phyloP scores from a whole-genome alignment of 2,888 invertebrate genomes.

The Tetanocera ferruginea region DNA sequence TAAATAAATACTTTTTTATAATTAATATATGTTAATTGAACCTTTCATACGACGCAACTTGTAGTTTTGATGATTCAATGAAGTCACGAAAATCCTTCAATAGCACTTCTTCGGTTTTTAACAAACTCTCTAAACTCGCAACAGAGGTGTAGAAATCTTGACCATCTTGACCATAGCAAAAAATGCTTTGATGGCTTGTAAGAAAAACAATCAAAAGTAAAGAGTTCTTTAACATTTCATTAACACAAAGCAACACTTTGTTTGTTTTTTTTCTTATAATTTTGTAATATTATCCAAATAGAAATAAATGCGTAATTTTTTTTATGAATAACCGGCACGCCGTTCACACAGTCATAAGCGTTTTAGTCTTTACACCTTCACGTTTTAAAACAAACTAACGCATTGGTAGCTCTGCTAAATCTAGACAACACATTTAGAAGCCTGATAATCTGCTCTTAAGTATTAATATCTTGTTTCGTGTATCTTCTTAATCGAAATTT shows the following conservation, averaged over 20 bases:
- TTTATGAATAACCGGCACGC: neutral
- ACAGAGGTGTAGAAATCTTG: slow-evolving; percentile 62
- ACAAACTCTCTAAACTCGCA: slow-evolving; percentile 58
- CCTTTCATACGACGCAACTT: slow-evolving; percentile 56
- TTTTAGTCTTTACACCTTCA: slow-evolving; percentile 19
- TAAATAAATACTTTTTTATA: slow-evolving; percentile 37
- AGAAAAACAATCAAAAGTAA: neutral
- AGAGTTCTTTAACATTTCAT: neutral
- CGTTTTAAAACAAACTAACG: slow-evolving; percentile 33
- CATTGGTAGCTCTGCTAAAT: slow-evolving; percentile 11
- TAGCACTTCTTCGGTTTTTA: slow-evolving; percentile 59
- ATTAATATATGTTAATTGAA: slow-evolving; percentile 41
- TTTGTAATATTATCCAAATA: neutral
- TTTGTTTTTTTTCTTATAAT: neutral
- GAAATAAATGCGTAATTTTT: neutral
- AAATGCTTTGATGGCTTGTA: neutral
- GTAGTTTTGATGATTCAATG: slow-evolving; percentile 49
- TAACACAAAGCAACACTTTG: neutral
- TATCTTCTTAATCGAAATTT: neutral
- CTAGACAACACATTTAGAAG: neutral
- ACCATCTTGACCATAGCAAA: neutral
- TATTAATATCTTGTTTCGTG: neutral
- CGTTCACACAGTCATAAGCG: neutral
- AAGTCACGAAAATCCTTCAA: slow-evolving; percentile 55
- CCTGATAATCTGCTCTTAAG: neutral